Base-by-base conservation (phyloP, 2,113 vertebrate genomes). In the Tachycineta bicolor region DNA sequence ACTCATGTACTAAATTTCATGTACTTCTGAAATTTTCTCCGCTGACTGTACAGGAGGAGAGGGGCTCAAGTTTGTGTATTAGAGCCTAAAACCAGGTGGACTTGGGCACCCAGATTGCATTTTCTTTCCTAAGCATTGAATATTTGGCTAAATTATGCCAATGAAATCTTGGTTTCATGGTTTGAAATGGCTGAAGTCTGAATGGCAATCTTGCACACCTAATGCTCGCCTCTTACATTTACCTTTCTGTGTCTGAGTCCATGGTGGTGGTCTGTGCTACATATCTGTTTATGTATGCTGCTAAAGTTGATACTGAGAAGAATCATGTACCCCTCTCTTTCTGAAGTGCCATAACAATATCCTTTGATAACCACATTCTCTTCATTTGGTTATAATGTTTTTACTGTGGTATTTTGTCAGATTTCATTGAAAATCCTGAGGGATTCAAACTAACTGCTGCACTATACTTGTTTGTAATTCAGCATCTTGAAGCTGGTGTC, bases 261-360 rank as follows among this genome's bases (percentile, higher is more conserved):
- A 0, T 4, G 7, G 3, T 26, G 20, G 6, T 44, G 18, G 2
- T 34, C 58, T 91, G 18, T 2, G 2, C 71, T 70, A 41, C 0
- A 0, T 9, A 33, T 9, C 9, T 69, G 8, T 8, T 62, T 76
- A 25, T n/a, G 18, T 31, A 16, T 10, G 6, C 49, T 60, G 19
- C 43, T 73, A 26, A 41, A 79, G 58, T 14, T 68, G 17, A 39
- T 59, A 49, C 16, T 67, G 47, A 52, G 19, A 43, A 24, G 20
- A 79, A 55, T 77, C 17, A 6, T 18, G 5, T 44, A 12, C 16
- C 2, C 0, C 8, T 53, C n/a, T 63, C 4, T 52, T 28, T 50
- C 41, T 82, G 50, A 94, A 76, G 24, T 37, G 31, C 84, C 16
- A 10, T 33, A n/a, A 39, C 46, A 49, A 10, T 12, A 46, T 39